Conservation (phyloP, 2,888 invertebrate genomes). For the Pocota personata region DNA sequence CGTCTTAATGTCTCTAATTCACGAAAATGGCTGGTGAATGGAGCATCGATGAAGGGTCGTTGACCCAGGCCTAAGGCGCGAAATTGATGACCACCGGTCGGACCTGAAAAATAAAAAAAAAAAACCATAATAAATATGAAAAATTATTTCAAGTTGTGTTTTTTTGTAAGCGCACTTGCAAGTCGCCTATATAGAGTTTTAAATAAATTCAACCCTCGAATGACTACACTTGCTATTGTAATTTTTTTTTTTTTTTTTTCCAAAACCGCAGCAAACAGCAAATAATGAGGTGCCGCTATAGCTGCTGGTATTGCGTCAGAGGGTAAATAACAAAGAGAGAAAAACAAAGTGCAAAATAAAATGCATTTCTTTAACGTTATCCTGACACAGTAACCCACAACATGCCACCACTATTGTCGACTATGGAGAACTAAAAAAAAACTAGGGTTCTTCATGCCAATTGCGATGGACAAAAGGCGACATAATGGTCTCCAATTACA, state of each 20-base stretch:
- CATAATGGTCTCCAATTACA: conserved; percentile 62
- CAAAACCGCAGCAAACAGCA: conserved; percentile 60
- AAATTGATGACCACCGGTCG: conserved; percentile 87
- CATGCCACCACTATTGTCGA: conserved; percentile 14
- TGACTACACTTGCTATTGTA: conserved; percentile 9
- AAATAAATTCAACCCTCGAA: conserved; percentile 5
- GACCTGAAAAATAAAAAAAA: conserved; percentile 81
- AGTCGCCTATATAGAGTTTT: neutral
- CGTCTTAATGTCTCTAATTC: conserved; percentile 89
- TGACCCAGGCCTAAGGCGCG: conserved; percentile 89
- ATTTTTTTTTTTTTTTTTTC: conserved; percentile 28
- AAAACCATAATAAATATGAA: conserved; percentile 56
- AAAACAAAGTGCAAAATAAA: conserved; percentile 10
- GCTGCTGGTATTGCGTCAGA: conserved; percentile 12
- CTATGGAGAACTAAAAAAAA: neutral
- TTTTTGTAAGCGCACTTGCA: neutral
- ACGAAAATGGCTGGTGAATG: conserved; percentile 87
- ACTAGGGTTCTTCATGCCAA: conserved; percentile 37
- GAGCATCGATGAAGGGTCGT: conserved; percentile 87
- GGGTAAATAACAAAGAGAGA: conserved; percentile 1
- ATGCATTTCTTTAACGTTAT: conserved; percentile 58
- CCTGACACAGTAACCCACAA: conserved; percentile 72
- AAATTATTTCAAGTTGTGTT: conserved; percentile 56
- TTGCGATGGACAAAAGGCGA: conserved; percentile 47
- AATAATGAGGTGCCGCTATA: conserved; percentile 51